A percentile compares a stretch with the other conserved stretches of the same genome.
Conservation (phyloP, 2,113 vertebrate species). For the Scortum barcoo region DNA sequence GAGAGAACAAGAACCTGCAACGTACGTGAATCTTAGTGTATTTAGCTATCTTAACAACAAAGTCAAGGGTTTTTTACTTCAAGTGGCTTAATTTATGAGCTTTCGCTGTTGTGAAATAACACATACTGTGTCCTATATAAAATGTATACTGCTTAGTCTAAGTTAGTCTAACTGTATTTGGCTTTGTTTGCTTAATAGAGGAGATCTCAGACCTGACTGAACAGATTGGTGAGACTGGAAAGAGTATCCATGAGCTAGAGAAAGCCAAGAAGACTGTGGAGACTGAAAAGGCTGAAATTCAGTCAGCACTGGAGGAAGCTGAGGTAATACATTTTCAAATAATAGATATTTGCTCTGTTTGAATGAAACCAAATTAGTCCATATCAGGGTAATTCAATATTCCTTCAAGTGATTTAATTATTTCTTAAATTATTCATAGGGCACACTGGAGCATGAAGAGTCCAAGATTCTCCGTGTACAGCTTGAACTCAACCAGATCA, state of each 20-base stretch:
- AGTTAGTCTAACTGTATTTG: too few relatives aligned
- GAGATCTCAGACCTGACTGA: constrained; percentile 73
- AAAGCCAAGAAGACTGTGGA: constrained; percentile 65
- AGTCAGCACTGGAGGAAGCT: constrained; percentile 68
- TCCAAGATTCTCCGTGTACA: constrained; percentile 84
- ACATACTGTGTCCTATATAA: too few relatives aligned
- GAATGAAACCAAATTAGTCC: too few relatives aligned
- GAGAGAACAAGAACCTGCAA: constrained; percentile 73
- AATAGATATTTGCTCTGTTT: too few relatives aligned
- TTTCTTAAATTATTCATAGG: constrained; percentile 37
- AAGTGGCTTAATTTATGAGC: too few relatives aligned
- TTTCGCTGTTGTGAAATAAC: too few relatives aligned
- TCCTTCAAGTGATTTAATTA: too few relatives aligned
- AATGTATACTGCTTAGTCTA: too few relatives aligned
- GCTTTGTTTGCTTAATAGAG: constrained; percentile 13
- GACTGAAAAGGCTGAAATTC: constrained; percentile 64
- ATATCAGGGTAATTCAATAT: too few relatives aligned
- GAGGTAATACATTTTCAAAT: constrained; percentile 36
- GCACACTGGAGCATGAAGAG: constrained; percentile 81
- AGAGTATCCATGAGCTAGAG: constrained; percentile 64
- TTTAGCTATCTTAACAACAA: too few relatives aligned
- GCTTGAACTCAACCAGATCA: constrained; percentile 89
- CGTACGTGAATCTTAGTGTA: constrained; percentile 27
- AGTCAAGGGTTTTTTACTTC: too few relatives aligned
- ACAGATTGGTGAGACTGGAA: constrained; percentile 67